phyloP scores from a whole-genome alignment of 2,888 invertebrate genomes.

The Drosophila atripex region DNA sequence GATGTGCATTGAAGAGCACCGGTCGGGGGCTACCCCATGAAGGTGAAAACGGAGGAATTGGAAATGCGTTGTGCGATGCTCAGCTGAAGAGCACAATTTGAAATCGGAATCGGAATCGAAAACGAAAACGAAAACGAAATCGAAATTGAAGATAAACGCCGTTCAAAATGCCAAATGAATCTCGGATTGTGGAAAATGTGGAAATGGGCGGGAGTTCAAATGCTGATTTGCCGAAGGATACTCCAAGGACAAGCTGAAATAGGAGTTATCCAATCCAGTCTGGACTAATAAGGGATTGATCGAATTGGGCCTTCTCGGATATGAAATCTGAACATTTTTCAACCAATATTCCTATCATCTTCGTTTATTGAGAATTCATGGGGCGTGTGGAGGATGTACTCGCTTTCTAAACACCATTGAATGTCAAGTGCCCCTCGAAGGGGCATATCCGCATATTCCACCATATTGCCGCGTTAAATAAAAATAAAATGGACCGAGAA shows the following conservation, averaged over 20 bases:
- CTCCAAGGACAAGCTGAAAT: no score
- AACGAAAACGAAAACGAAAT: constrained; percentile 42
- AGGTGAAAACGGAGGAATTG: not conserved
- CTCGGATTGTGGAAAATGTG: constrained; percentile 46
- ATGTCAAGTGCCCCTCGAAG: not conserved
- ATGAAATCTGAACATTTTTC: no score
- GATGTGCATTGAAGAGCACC: no score
- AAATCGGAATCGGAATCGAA: constrained; percentile 41
- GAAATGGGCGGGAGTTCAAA: not conserved
- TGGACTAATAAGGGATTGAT: no score
- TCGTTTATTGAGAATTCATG: no score
- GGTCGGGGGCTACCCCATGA: not conserved
- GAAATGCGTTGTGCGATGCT: no score
- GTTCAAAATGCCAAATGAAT: constrained; percentile 71
- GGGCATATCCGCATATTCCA: constrained; percentile 5
- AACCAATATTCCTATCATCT: not conserved
- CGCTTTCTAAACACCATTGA: not conserved
- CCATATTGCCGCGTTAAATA: not conserved
- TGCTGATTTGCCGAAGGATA: not conserved
- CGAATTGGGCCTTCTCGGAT: no score
- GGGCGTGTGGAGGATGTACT: no score
- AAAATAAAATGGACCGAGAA: not conserved
- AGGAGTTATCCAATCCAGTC: no score
- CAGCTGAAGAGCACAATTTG: constrained; percentile 32
- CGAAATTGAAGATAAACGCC: constrained; percentile 48